A percentile compares a stretch with the other conserved stretches of the same genome.
Conservation (phyloP, 2,113 vertebrate species). For the Casuarius casuarius region DNA sequence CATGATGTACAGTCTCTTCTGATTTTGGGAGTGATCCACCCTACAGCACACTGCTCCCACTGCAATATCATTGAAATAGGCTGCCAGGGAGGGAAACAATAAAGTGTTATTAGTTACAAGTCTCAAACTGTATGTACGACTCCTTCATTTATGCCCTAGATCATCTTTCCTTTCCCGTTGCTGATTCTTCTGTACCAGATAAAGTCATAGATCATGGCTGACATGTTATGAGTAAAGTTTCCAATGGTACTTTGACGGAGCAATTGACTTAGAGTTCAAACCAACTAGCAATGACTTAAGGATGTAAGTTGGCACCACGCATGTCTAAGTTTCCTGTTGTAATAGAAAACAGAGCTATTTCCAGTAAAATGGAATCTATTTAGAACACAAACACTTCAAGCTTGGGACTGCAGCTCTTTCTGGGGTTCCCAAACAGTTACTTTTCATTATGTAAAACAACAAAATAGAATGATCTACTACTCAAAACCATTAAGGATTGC, state of each 20-base stretch:
- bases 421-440: background rate
- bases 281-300: background rate
- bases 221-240: background rate
- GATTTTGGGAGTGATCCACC: conserved; percentile 99
- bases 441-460: background rate
- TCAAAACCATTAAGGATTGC: background rate
- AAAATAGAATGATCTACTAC: background rate
- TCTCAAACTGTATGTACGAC: background rate
- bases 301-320: background rate
- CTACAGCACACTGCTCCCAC: conserved; percentile 98
- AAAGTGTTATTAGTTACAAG: background rate
- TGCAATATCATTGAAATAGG: conserved; percentile 99
- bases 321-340: background rate
- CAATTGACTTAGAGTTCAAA: background rate
- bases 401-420: background rate
- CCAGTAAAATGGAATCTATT: background rate
- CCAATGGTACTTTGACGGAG: background rate
- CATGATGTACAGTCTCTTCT: conserved; percentile 99
- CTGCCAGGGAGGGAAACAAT: conserved; percentile 74
- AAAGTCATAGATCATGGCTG: background rate
- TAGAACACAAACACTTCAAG: background rate
- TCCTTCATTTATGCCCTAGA: background rate
- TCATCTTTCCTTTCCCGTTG: background rate
- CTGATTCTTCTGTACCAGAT: background rate
- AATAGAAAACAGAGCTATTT: background rate